Evolutionary conservation across 2,888 invertebrate species (phyloP).

Genomic region (Epirrhoe alternata): DNA sequence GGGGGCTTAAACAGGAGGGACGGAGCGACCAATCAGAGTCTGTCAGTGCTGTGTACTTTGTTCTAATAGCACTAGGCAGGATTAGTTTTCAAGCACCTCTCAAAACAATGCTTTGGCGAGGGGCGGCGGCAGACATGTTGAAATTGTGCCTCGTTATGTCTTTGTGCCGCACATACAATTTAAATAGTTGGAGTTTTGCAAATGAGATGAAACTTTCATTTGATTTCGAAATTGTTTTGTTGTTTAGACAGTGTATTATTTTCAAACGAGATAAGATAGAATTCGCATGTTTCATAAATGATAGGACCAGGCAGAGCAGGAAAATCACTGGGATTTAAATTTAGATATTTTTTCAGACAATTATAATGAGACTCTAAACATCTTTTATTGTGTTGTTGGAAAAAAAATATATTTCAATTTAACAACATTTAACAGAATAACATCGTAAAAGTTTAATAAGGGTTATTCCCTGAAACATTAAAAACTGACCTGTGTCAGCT

Average conservation of each 20-base stretch:
- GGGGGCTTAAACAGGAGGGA: slow-evolving; percentile 46
- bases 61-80: slow-evolving; percentile 80
- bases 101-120: slow-evolving; percentile 71
- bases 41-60: slow-evolving; percentile 72
- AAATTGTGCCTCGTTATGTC: slow-evolving; percentile 30
- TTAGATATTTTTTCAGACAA: too few relatives aligned
- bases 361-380: too few relatives aligned
- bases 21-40: slow-evolving; percentile 70
- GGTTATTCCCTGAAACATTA: too few relatives aligned
- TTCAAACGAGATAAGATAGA: neutral
- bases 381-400: too few relatives aligned
- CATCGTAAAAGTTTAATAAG: too few relatives aligned
- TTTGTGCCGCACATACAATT: slow-evolving; percentile 7
- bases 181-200: neutral
- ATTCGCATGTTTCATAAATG: too few relatives aligned
- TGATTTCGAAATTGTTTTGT: neutral
- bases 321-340: too few relatives aligned
- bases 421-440: too few relatives aligned
- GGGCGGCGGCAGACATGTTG: slow-evolving; percentile 65
- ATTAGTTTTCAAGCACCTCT: slow-evolving; percentile 79
- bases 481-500: too few relatives aligned
- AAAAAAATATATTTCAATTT: too few relatives aligned
- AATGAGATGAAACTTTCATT: neutral
- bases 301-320: too few relatives aligned
- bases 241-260: neutral